These are phyloP conservation scores for Onychostoma macrolepis DNA, from an alignment of 2,113 vertebrate genomes.

Conservation along the genomic window DNA sequence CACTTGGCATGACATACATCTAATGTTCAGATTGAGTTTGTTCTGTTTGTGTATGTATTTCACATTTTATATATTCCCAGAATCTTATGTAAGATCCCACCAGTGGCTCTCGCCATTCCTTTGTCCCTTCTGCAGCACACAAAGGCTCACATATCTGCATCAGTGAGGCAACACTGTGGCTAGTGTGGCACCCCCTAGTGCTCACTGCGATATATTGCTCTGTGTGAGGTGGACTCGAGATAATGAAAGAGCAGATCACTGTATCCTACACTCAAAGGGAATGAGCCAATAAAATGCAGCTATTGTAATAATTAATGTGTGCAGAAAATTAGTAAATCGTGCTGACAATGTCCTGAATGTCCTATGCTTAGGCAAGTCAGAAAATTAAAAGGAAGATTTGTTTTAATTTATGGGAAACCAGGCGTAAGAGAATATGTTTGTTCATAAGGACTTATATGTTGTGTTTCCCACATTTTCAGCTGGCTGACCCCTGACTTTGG, in stretches of 20 bases:
- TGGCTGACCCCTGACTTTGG: constrained; percentile 34
- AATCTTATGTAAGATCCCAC: neutral
- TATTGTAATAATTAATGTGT: neutral
- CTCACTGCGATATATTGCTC: neutral
- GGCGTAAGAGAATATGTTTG: neutral
- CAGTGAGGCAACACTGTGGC: constrained; percentile 10
- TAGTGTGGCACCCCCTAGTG: constrained; percentile 43
- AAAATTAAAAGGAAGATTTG: neutral
- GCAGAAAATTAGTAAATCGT: neutral
- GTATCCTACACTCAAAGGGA: neutral
- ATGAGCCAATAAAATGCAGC: neutral
- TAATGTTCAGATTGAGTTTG: neutral
- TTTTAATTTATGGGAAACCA: neutral
- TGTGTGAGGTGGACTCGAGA: neutral
- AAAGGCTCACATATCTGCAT: constrained; percentile 24
- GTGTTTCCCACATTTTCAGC: constrained; percentile 25
- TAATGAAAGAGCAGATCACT: neutral
- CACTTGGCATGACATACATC: neutral
- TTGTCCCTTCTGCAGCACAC: constrained; percentile 32
- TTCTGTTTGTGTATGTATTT: neutral
- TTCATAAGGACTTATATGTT: neutral
- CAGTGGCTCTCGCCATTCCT: neutral
- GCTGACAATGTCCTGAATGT: constrained; percentile 5
- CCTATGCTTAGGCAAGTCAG: neutral
- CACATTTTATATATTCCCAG: neutral